These are phyloP conservation scores for Microvelia longipes DNA, from an alignment of 1,140 invertebrate genomes.

Conservation along the genomic window DNA sequence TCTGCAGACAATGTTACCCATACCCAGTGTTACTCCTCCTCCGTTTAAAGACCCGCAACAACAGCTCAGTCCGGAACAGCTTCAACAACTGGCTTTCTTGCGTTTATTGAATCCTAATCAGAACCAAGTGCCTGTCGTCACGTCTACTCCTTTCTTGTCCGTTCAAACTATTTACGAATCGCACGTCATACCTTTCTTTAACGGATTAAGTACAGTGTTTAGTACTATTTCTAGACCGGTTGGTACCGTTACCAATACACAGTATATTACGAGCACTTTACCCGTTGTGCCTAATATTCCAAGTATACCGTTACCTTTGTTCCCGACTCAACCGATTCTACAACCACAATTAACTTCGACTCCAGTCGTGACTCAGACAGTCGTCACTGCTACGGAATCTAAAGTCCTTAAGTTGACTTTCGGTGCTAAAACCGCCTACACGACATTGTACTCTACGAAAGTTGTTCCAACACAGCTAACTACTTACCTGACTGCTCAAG, in stretches of 20 bases:
- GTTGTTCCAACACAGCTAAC: conserved; percentile 69
- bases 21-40: conserved; percentile 24
- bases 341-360: conserved; percentile 53
- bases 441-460: conserved; percentile 67
- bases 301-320: conserved; percentile 32
- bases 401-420: conserved; percentile 72
- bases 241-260: conserved; percentile 55
- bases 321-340: conserved; percentile 35
- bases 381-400: conserved; percentile 62
- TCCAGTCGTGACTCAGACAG: conserved; percentile 58
- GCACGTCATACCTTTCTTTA: conserved; percentile 59
- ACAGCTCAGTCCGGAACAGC: conserved; percentile 46
- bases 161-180: conserved; percentile 65
- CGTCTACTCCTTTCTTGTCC: conserved; percentile 55
- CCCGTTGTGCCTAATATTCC: conserved; percentile 28
- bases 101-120: conserved; percentile 52
- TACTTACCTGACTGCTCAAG: conserved; percentile 59
- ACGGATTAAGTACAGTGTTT: conserved; percentile 51
- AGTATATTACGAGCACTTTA: conserved; percentile 55
- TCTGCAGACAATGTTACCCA: conserved; percentile 15
- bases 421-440: conserved; percentile 73
- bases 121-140: conserved; percentile 46
- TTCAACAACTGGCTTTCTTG: conserved; percentile 54
- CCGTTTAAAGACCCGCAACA: conserved; percentile 28
- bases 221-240: conserved; percentile 60